phyloP scores from a whole-genome alignment of 2,797 vertebrate species.

The Ispidina picta region DNA sequence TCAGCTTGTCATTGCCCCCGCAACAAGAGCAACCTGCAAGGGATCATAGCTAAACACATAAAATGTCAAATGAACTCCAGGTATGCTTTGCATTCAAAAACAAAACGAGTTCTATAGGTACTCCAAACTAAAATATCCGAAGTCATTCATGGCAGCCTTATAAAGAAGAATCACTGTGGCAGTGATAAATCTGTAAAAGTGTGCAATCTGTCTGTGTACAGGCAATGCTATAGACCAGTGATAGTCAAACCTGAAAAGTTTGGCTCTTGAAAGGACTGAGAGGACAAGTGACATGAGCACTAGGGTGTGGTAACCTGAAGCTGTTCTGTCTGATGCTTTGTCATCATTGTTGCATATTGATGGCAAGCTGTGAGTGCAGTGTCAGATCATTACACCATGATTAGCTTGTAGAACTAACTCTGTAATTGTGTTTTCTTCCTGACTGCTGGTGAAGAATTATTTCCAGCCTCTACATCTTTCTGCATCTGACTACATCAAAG shows the following conservation, averaged over 20 bases:
- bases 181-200: background rate
- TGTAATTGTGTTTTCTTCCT: background rate
- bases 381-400: background rate
- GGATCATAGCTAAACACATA: background rate
- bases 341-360: background rate
- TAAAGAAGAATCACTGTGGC: background rate
- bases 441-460: background rate
- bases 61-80: conserved; percentile 9
- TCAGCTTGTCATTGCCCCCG: background rate
- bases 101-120: background rate
- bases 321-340: background rate
- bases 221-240: background rate
- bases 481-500: background rate
- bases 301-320: background rate
- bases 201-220: background rate
- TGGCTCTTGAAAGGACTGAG: background rate
- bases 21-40: background rate
- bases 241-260: conserved; percentile 19
- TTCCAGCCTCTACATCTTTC: conserved; percentile 9
- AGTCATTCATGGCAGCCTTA: background rate
- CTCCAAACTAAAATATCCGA: conserved; percentile 3
- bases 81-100: conserved; percentile 34
- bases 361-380: background rate
- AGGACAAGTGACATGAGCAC: background rate
- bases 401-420: background rate